Base-by-base conservation (phyloP, 2,113 vertebrate species). In the Ciconia boyciana region DNA sequence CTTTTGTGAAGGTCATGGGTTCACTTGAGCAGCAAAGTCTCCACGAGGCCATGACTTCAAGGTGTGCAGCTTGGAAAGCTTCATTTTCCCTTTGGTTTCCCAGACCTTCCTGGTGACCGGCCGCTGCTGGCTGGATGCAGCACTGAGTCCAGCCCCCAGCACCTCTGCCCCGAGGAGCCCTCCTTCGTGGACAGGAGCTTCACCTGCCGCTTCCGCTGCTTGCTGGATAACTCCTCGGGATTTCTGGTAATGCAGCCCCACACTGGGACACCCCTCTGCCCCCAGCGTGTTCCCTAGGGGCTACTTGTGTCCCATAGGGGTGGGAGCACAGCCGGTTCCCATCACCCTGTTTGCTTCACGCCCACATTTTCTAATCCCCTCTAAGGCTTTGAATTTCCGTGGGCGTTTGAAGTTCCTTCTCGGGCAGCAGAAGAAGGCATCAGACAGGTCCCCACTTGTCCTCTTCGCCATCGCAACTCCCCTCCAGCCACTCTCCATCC, bases 191-290 rank as follows among this genome's bases (percentile, higher is more conserved):
- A 99, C 95, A 98, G 98, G 69, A 98, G 65, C 91, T 99, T 99
- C 82, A 94, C 97, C 66, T 99, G 98, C 81, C 97, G 97, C 68
- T 98, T 99, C 96, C 97, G 98, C 85, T 99, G 98, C 93, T 97
- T 99, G 44, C 97, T 99, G 93, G 98, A 99, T 92, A 98, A 98
- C 80, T 98, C 98, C 65, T 98, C 97, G 0, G 98, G 98, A 46
- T 99, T 99, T 83, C 97, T 98, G 98, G 98, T 98, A 97, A 87
- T 3, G 2, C 41, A 46, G n/a, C 28, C 58, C 34, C 2, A 2
- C 2, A 7, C 68, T 2, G 6, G 71, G 48, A 60, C 31, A 13
- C 8, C 31, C 39, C 28, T 29, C 13, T 58, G 2, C 52, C n/a
- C 8, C 4, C 70, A 41, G 64, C 3, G 1, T 28, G 25, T 57